phyloP scores from a whole-genome alignment of 2,888 invertebrate species.

The Theretra japonica region DNA sequence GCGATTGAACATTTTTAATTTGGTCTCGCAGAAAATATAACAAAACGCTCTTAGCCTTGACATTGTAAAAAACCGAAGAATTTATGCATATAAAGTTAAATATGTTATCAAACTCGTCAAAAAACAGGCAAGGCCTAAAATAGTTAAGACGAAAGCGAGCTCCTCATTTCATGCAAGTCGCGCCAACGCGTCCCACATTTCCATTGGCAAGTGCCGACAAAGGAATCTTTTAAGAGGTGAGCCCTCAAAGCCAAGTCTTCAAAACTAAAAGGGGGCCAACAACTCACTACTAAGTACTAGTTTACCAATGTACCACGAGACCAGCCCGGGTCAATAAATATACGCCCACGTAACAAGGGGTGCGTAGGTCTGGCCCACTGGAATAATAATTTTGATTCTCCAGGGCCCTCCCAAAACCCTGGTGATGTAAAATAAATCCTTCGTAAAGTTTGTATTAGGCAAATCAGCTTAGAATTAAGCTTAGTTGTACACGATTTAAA shows the following conservation, averaged over 20 bases:
- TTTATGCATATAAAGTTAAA: no score
- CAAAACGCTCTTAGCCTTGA: no score
- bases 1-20: no score
- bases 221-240: conserved; percentile 20
- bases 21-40: no score
- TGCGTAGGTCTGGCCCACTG: background rate
- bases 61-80: no score
- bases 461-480: no score
- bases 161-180: conserved; percentile 34
- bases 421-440: background rate
- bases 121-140: background rate
- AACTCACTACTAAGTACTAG: background rate
- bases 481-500: no score
- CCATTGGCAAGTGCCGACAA: conserved; percentile 25
- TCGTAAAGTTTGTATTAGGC: background rate
- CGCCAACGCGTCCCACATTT: conserved; percentile 33
- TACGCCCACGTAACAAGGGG: background rate
- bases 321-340: conserved; percentile 19
- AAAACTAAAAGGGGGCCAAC: conserved; percentile 9
- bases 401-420: background rate
- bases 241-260: conserved; percentile 17
- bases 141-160: background rate
- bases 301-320: conserved; percentile 1
- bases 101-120: background rate
- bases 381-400: background rate